Conservation (phyloP, 2,888 invertebrate species). For the Ophion ventricosus region DNA sequence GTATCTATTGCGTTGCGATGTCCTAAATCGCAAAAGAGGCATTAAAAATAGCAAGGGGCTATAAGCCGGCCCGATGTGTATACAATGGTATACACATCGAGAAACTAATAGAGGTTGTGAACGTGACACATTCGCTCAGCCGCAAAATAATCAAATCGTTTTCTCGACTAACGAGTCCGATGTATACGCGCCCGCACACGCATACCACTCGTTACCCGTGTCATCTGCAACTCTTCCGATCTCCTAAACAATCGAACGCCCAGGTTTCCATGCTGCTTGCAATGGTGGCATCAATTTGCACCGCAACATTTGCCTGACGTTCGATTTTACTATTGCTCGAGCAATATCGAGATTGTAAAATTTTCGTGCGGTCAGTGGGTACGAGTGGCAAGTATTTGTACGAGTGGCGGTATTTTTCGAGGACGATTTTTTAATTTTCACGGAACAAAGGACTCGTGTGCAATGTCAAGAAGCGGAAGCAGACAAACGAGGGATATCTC, state of each 20-base stretch:
- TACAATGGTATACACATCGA: slow-evolving; percentile 5
- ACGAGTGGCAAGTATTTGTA: too few relatives aligned
- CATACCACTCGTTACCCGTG: slow-evolving; percentile 11
- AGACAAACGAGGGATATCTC: slow-evolving; percentile 15
- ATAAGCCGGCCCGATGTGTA: neutral
- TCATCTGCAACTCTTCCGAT: slow-evolving; percentile 16
- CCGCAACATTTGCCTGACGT: slow-evolving; percentile 16
- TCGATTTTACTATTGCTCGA: slow-evolving; percentile 5
- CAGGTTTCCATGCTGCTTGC: slow-evolving; percentile 22
- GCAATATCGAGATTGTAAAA: slow-evolving; percentile 1
- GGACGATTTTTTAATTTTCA: slow-evolving; percentile 1
- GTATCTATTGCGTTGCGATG: too few relatives aligned
- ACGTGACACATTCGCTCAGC: slow-evolving; percentile 56
- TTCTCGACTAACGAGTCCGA: slow-evolving; percentile 41
- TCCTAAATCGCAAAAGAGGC: too few relatives aligned
- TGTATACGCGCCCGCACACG: neutral
- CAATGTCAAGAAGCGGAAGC: neutral
- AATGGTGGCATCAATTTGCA: slow-evolving; percentile 43
- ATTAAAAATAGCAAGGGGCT: too few relatives aligned
- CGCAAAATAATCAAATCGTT: slow-evolving; percentile 62
- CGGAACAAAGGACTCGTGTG: slow-evolving; percentile 5
- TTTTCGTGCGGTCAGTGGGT: neutral
- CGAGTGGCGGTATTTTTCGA: too few relatives aligned
- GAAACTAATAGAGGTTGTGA: slow-evolving; percentile 35
- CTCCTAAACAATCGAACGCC: slow-evolving; percentile 53